Conservation (phyloP, 1,140 invertebrate species). For the Oryzaephilus surinamensis region DNA sequence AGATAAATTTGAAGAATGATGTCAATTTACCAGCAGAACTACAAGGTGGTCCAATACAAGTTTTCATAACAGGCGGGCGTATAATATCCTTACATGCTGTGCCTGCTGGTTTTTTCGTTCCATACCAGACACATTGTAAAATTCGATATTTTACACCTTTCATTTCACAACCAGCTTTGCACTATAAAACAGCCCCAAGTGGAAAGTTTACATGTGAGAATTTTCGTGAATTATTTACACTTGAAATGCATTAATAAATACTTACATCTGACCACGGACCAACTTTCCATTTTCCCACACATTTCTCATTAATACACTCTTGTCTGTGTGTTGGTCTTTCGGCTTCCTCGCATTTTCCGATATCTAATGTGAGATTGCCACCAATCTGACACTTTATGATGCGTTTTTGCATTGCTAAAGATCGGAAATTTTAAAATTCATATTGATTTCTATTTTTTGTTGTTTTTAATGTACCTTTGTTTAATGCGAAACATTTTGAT, state of each 20-base stretch:
- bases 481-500: slow-evolving; percentile 63
- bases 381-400: slow-evolving; percentile 56
- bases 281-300: slow-evolving; percentile 72
- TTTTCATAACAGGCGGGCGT: slow-evolving; percentile 62
- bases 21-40: slow-evolving; percentile 9
- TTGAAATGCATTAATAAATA: slow-evolving; percentile 12
- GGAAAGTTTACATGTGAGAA: background rate
- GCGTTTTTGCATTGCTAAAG: slow-evolving; percentile 60
- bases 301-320: slow-evolving; percentile 68
- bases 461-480: slow-evolving; percentile 52
- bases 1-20: background rate
- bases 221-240: background rate
- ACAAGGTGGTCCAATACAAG: slow-evolving; percentile 60
- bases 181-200: slow-evolving; percentile 41
- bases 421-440: too few relatives aligned
- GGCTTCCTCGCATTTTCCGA: slow-evolving; percentile 51
- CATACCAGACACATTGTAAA: slow-evolving; percentile 80
- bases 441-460: background rate
- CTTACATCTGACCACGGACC: slow-evolving; percentile 80
- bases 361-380: slow-evolving; percentile 50
- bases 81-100: slow-evolving; percentile 65
- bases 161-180: slow-evolving; percentile 61
- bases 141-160: slow-evolving; percentile 71
- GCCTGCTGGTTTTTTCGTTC: slow-evolving; percentile 67
- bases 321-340: slow-evolving; percentile 57